Percentiles rank a stretch among this genome's conserved stretches.
These are phyloP conservation scores for Tipula helvola DNA, from an alignment of 2,888 invertebrate species.

Conservation along the genomic window DNA sequence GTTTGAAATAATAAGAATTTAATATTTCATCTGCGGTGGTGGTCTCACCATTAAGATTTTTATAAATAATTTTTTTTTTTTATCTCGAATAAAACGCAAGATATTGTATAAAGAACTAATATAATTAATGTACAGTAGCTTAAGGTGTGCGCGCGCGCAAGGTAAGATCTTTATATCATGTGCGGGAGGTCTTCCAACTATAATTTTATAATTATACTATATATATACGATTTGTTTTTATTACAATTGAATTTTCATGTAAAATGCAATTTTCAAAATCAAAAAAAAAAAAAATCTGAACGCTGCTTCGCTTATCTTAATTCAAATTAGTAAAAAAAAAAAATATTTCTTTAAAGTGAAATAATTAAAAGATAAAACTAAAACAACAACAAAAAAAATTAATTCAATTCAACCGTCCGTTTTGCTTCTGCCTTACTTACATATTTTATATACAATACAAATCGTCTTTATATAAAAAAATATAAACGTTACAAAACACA, in stretches of 20 bases:
- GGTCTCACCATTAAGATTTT: background rate
- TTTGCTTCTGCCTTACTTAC: background rate
- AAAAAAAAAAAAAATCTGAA: background rate
- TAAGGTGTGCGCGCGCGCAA: background rate
- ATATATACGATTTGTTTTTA: background rate
- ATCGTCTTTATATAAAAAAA: background rate
- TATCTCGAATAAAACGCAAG: background rate
- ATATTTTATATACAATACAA: background rate
- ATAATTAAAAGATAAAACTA: background rate
- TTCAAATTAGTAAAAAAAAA: background rate
- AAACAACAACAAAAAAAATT: background rate
- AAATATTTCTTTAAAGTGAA: background rate
- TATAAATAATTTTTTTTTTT: background rate
- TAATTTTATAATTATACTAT: background rate
- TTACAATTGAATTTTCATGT: background rate
- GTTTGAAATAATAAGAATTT: background rate
- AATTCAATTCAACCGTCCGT: background rate
- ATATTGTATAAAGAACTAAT: background rate
- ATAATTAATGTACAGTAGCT: background rate
- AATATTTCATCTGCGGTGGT: background rate
- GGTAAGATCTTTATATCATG: background rate
- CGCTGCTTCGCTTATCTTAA: background rate
- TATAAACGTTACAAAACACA: constrained; percentile 8
- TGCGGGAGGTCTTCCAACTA: background rate
- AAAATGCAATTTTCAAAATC: background rate